Evolutionary conservation across 2,888 invertebrate species (phyloP).

Genomic region (Ochlodes sylvanus): DNA sequence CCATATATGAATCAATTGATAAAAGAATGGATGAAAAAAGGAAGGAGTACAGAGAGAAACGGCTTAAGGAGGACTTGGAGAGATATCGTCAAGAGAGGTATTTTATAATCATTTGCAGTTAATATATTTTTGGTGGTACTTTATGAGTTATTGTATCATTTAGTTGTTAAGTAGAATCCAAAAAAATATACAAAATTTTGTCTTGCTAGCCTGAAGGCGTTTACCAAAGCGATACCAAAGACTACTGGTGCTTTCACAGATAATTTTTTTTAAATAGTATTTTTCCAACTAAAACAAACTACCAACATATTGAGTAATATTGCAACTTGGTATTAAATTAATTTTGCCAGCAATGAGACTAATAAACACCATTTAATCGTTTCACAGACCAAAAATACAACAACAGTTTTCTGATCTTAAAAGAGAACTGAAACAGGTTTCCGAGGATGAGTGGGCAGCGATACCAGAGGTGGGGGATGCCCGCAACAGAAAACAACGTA

Average conservation of each 20-base stretch:
- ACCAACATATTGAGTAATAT: too few species aligned
- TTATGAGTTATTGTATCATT: too few species aligned
- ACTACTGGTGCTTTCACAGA: too few species aligned
- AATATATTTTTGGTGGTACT: too few species aligned
- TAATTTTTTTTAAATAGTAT: too few species aligned
- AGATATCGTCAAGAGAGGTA: constrained; percentile 97
- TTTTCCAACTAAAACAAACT: too few species aligned
- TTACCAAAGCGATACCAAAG: too few species aligned
- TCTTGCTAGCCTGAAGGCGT: too few species aligned
- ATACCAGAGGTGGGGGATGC: constrained; percentile 99
- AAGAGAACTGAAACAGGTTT: constrained; percentile 91
- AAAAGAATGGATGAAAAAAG: constrained; percentile 99
- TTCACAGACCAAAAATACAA: constrained; percentile 96
- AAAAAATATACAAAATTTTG: too few species aligned
- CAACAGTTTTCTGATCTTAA: constrained; percentile 99
- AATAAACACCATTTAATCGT: background rate
- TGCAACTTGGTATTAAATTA: too few species aligned
- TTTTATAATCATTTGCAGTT: background rate
- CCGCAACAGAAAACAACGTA: constrained; percentile 97
- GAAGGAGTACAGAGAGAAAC: constrained; percentile 96
- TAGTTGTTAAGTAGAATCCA: too few species aligned
- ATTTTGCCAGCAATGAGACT: too few species aligned
- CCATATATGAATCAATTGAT: constrained; percentile 99
- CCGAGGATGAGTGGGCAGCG: constrained; percentile 97
- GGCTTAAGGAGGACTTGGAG: constrained; percentile 96